phyloP scores from a whole-genome alignment of 1,140 invertebrate genomes.

The Papilio polyxenes region DNA sequence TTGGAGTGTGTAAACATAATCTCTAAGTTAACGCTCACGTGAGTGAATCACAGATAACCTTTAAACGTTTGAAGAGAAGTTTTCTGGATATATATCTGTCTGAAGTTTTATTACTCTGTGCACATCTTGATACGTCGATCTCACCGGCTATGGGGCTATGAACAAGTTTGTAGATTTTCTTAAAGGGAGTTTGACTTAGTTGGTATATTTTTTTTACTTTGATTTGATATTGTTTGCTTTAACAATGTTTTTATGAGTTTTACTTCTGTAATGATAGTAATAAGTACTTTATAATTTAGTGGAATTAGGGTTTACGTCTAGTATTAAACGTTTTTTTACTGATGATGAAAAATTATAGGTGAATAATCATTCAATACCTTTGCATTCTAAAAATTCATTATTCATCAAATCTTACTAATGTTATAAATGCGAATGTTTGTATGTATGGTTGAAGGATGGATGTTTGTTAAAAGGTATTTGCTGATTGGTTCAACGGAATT shows the following conservation, averaged over 20 bases:
- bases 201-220: not conserved
- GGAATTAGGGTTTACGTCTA: no score
- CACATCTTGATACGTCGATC: slow-evolving; percentile 22
- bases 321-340: no score
- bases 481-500: no score
- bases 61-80: not conserved
- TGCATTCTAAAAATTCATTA: no score
- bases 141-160: not conserved
- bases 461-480: no score
- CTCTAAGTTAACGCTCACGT: not conserved
- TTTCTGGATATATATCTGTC: not conserved
- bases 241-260: not conserved
- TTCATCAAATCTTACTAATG: no score
- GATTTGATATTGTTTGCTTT: slow-evolving; percentile 4
- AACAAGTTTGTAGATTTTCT: slow-evolving; percentile 29
- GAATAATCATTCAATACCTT: no score
- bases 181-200: slow-evolving; percentile 10
- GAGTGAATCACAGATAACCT: slow-evolving; percentile 20
- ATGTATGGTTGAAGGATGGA: no score
- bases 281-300: no score
- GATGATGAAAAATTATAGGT: no score
- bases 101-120: slow-evolving; percentile 34
- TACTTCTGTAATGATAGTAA: not conserved
- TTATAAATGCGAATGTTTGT: no score
- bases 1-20: not conserved